Evolutionary conservation across 2,113 vertebrate genomes (phyloP).

Genomic region (Calyptommatus sinebrachiatus): DNA sequence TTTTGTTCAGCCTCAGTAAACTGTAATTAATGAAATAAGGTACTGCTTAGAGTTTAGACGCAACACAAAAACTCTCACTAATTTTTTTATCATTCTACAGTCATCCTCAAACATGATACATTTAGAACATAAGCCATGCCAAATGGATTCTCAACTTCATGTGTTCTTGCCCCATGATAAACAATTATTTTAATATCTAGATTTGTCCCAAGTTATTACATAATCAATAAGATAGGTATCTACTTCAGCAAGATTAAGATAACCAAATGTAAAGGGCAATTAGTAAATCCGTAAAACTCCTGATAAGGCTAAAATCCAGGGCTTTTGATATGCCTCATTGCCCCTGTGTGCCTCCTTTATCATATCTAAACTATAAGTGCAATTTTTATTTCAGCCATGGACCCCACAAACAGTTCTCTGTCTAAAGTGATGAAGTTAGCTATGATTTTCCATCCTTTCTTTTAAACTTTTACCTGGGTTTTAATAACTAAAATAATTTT

Average conservation of each 20-base stretch:
- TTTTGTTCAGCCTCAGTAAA: too few species aligned
- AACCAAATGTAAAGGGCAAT: background rate
- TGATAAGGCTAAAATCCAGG: background rate
- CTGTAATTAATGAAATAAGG: too few species aligned
- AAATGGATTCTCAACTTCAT: too few species aligned
- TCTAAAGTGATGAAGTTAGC: background rate
- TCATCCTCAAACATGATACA: too few species aligned
- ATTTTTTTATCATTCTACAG: too few species aligned
- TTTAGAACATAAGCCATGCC: too few species aligned
- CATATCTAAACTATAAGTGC: background rate
- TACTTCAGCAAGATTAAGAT: background rate
- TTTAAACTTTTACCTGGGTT: background rate
- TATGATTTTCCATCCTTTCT: background rate
- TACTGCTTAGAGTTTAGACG: too few species aligned
- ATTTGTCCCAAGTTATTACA: background rate
- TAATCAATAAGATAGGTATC: background rate
- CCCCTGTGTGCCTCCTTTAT: background rate
- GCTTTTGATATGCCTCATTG: background rate
- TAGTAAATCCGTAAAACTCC: background rate
- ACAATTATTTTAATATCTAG: background rate
- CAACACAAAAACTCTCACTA: too few species aligned
- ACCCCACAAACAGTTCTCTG: too few species aligned
- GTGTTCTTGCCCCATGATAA: background rate
- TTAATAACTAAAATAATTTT: slow-evolving; percentile 3
- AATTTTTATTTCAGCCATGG: too few species aligned